phyloP scores from a whole-genome alignment of 2,797 vertebrate genomes.

The Eulemur rubriventer region DNA sequence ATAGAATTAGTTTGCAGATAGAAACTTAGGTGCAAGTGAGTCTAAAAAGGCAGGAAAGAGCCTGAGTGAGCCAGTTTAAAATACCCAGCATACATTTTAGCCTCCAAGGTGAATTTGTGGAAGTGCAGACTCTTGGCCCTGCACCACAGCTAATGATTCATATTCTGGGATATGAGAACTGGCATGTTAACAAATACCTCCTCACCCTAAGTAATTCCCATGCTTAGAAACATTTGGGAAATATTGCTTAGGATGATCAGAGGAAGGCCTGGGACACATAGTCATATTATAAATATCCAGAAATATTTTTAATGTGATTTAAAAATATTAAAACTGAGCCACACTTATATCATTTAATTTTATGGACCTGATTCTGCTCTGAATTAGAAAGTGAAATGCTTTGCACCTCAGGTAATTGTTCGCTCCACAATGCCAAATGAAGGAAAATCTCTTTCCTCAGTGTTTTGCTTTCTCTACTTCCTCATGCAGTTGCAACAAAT shows the following conservation, averaged over 20 bases:
- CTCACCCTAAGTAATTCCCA: not conserved
- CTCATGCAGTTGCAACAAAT: slow-evolving; percentile 24
- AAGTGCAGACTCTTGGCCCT: not conserved
- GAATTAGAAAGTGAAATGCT: slow-evolving; percentile 4
- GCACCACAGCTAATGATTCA: not conserved
- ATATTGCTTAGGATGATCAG: not conserved
- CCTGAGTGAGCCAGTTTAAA: not conserved
- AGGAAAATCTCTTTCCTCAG: not conserved
- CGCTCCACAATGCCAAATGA: not conserved
- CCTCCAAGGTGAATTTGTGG: not conserved
- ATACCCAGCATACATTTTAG: not conserved
- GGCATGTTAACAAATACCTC: not conserved
- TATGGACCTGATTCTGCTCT: not conserved
- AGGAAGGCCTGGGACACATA: not conserved
- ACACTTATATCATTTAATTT: not conserved
- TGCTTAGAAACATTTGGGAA: not conserved
- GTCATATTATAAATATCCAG: not conserved
- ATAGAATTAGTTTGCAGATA: not conserved
- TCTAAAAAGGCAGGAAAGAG: not conserved
- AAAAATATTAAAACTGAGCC: not conserved
- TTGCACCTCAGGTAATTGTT: not conserved
- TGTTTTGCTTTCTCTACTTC: slow-evolving; percentile 16
- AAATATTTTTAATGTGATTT: not conserved
- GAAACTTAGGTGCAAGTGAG: not conserved
- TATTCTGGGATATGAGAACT: not conserved